Base-by-base conservation (phyloP, 2,797 vertebrate species). In the Tympanoctomys barrerae region DNA sequence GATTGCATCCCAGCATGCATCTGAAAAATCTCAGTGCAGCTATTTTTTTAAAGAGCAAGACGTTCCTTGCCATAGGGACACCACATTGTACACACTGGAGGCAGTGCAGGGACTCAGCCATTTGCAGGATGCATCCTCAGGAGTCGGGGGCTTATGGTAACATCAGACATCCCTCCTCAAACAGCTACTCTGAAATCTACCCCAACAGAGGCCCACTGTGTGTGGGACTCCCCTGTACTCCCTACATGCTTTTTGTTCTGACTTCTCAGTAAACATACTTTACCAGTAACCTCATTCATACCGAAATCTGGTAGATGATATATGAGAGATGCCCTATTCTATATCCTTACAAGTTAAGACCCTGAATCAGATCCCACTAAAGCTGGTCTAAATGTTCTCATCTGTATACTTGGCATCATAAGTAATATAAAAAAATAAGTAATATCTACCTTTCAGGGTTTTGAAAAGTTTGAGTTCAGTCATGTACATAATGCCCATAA, bases 201-300 rank as follows among this genome's bases (percentile, higher is more conserved):
- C 57, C 57, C 54, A 19, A 64, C 11, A 31, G 68, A 64, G 19
- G 42, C 52, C 78, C 49, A 39, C 61, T 70, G 21, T 16, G 7
- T 2, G 4, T 2, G 31, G 0, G 2, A 4, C 14, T 22, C 24
- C 1, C 10, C 0, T 7, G 64, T 24, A 24, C 8, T 75, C n/a
- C 49, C 54, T 5, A 1, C 11, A 24, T 2, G 1, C 28, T 26
- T 77, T 42, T 54, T 9, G 2, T 87, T 28, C 49, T 64, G 36
- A 16, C 12, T 61, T 57, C 39, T 71, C 24, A 4, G 49, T 33
- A 8, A 52, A 62, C 49, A 62, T 57, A 83, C 26, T 81, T 54
- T 81, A 0, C 46, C 4, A 33, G 36, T 91, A 42, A 22, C 66
- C 39, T 79, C n/a, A 42, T 18, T 59, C 19, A n/a, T n/a, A 13